phyloP scores from a whole-genome alignment of 2,113 vertebrate species.

The Pseudonaja textilis region DNA sequence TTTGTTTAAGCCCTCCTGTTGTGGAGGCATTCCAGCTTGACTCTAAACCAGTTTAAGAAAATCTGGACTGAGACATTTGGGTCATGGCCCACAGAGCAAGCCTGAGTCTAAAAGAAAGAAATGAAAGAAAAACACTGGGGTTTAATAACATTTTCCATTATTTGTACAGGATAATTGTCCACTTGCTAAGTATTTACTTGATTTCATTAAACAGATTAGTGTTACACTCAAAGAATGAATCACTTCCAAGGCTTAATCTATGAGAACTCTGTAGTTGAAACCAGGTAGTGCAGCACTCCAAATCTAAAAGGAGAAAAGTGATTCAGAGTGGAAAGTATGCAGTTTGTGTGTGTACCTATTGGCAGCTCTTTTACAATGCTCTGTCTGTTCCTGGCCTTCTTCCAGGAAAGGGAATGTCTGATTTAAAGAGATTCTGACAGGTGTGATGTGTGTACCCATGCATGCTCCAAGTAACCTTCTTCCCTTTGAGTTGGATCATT shows the following conservation, averaged over 20 bases:
- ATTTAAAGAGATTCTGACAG: background rate
- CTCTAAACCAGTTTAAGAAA: background rate
- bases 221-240: background rate
- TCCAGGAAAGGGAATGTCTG: background rate
- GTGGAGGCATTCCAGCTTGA: background rate
- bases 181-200: background rate
- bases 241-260: background rate
- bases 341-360: background rate
- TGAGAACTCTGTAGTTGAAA: background rate
- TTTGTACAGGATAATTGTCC: background rate
- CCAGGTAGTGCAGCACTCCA: background rate
- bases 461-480: background rate
- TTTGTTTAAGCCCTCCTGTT: background rate
- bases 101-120: background rate
- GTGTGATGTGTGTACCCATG: background rate
- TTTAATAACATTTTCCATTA: background rate
- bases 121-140: background rate
- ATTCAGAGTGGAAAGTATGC: background rate
- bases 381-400: background rate
- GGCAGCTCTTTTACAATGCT: background rate
- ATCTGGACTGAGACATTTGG: background rate
- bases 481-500: background rate
- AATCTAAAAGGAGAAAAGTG: background rate
- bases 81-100: background rate
- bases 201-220: slow-evolving; percentile 6